These are phyloP conservation scores for Sus scrofa DNA, from an alignment of 2,113 vertebrate genomes.

Conservation along the genomic window DNA sequence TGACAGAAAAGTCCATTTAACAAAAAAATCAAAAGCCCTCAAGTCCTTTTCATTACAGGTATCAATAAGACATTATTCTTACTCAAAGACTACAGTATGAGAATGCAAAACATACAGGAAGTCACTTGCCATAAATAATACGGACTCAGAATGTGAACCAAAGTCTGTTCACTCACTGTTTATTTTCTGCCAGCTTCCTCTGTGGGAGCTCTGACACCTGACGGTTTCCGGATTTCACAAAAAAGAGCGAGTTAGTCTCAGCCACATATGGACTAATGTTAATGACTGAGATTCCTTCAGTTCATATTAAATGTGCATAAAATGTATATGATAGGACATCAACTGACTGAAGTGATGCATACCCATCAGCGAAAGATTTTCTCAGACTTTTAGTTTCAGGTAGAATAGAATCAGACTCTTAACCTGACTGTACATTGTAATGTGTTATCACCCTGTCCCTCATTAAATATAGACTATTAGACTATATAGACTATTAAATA, in stretches of 20 bases:
- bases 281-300: neutral
- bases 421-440: neutral
- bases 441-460: neutral
- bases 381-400: neutral
- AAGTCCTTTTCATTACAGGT: slow-evolving; percentile 79
- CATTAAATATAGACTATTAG: neutral
- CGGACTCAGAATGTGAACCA: neutral
- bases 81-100: slow-evolving; percentile 16
- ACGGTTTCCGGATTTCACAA: neutral
- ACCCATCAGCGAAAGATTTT: neutral
- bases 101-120: slow-evolving; percentile 74
- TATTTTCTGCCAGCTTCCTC: neutral
- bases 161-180: neutral
- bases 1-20: slow-evolving; percentile 80
- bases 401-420: neutral
- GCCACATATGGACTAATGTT: neutral
- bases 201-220: neutral
- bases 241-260: neutral
- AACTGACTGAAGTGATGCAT: neutral
- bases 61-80: slow-evolving; percentile 78
- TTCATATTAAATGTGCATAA: neutral
- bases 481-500: too few relatives aligned
- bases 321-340: neutral
- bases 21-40: slow-evolving; percentile 76
- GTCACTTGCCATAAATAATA: slow-evolving; percentile 62